Evolutionary conservation across 2,888 invertebrate species (phyloP), one percentile per base, ranked within the genome.

Genomic region (Andrena minutula): DNA sequence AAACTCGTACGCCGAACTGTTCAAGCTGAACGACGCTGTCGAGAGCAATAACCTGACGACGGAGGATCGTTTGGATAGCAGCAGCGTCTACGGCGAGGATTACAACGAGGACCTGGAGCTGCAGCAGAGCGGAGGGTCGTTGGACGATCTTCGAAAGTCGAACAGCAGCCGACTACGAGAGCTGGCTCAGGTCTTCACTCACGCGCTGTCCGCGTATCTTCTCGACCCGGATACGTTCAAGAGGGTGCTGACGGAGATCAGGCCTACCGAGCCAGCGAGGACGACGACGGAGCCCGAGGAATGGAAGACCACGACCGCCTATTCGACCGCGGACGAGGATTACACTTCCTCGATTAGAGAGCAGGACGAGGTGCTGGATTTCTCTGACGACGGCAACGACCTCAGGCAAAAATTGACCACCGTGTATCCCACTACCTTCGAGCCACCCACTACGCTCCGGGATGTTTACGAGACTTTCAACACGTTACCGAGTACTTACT

Each of bases 201-300:
- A 97, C 90, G 98, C 97, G 0, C 93, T 98, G 20, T 97, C 97
- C 0, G 97, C 97, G 0, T 98, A 98, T 88, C 94, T 98, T 4
- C 96, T 97, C 93, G 97, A 98, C 93, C 98, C 98, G 0, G 96
- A 96, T n/a, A 96, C 96, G 71, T 98, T 98, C 89, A 96, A 97
- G 86, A 96, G 96, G 90, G 96, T 96, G 26, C 93, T 98, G 26
- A 96, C 97, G 7, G 96, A 97, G 85, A 96, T 97, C 1, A 95
- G 97, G 90, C 98, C 98, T 0, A 97, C 97, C 0, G 97, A 97
- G 88, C 97, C 97, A 0, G 95, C 96, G 23, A 84, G 0, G 28
- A 71, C 96, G 26, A 87, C 90, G 1, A 83, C 75, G 82, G 90
- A 73, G 0, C 16, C 3, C 1, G 82, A 90, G 91, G 10, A 94